These are phyloP conservation scores for Euclidia mi DNA, from an alignment of 2,888 invertebrate species.

Conservation along the genomic window DNA sequence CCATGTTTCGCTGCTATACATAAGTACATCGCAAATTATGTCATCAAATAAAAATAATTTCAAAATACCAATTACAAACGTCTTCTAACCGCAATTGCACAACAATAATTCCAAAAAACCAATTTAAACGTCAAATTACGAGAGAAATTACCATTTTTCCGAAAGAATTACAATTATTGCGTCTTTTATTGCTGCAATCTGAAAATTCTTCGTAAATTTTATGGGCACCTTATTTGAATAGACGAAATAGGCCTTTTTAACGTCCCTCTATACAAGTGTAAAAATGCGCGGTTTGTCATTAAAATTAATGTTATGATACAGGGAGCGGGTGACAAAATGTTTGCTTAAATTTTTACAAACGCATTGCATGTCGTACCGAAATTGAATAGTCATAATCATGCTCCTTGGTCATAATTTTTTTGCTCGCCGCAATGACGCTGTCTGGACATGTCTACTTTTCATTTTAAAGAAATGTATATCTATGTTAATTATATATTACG, in stretches of 20 bases:
- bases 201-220: constrained; percentile 78
- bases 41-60: constrained; percentile 2
- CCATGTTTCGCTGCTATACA: too few relatives aligned
- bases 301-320: constrained; percentile 85
- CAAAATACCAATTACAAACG: constrained; percentile 4
- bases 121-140: constrained; percentile 80
- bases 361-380: not conserved
- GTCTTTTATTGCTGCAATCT: constrained; percentile 74
- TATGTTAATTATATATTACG: too few relatives aligned
- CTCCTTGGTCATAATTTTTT: too few relatives aligned
- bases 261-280: constrained; percentile 69
- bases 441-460: too few relatives aligned
- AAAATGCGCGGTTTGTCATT: constrained; percentile 79
- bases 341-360: constrained; percentile 17
- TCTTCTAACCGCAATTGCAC: constrained; percentile 5
- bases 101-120: constrained; percentile 57
- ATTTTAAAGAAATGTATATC: too few relatives aligned
- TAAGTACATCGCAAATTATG: too few relatives aligned
- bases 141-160: constrained; percentile 76
- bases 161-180: constrained; percentile 79
- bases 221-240: constrained; percentile 78
- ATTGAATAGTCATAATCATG: too few relatives aligned
- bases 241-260: constrained; percentile 72
- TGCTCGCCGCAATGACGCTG: too few relatives aligned
- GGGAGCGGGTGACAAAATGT: constrained; percentile 42